Evolutionary conservation across 1,140 invertebrate genomes (phyloP).

Genomic region (Elysia chlorotica): DNA sequence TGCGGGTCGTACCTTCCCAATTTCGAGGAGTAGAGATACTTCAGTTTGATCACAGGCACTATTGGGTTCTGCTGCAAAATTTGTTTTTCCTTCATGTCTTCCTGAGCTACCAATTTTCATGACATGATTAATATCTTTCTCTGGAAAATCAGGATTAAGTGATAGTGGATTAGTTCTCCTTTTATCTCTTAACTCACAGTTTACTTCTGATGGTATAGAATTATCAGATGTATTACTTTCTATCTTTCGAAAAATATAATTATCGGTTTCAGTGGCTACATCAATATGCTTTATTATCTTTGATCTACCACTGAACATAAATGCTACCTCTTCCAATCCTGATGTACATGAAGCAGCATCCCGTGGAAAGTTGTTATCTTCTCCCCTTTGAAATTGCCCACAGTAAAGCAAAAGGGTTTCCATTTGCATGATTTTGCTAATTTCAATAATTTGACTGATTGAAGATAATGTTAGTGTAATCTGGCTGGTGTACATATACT

Average conservation of each 20-base stretch:
- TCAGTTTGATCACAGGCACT: slow-evolving; percentile 18
- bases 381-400: slow-evolving; percentile 33
- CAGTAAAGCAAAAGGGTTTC: slow-evolving; percentile 41
- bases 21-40: slow-evolving; percentile 11
- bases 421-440: slow-evolving; percentile 55
- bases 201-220: too few relatives aligned
- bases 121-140: too few relatives aligned
- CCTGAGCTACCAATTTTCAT: too few relatives aligned
- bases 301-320: slow-evolving; percentile 5
- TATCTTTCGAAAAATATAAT: slow-evolving; percentile 24
- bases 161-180: too few relatives aligned
- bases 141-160: too few relatives aligned
- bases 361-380: slow-evolving; percentile 11
- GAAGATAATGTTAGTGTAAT: slow-evolving; percentile 39
- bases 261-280: slow-evolving; percentile 28
- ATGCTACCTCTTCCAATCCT: slow-evolving; percentile 11
- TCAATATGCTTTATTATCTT: slow-evolving; percentile 17
- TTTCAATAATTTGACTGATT: slow-evolving; percentile 51
- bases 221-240: background rate
- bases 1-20: slow-evolving; percentile 7
- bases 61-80: too few relatives aligned
- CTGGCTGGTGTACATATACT: slow-evolving; percentile 59
- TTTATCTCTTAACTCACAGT: too few relatives aligned
- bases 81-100: too few relatives aligned
- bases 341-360: slow-evolving; percentile 15